These are phyloP conservation scores for Plectrocnemia conspersa DNA, from an alignment of 1,140 invertebrate genomes.

Conservation along the genomic window DNA sequence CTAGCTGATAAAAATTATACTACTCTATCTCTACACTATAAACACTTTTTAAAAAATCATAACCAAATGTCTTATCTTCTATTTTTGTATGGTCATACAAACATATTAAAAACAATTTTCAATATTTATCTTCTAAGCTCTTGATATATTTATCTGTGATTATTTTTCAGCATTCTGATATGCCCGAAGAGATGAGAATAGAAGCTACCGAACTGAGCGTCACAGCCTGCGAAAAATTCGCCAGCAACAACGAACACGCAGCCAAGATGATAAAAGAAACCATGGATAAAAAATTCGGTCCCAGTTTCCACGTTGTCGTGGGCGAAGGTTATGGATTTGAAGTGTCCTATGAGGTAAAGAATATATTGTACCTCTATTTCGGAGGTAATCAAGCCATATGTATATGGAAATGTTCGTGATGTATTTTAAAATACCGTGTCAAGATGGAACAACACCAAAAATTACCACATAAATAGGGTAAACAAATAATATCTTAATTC, in stretches of 20 bases:
- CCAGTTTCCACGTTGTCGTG: conserved; percentile 87
- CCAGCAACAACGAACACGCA: conserved; percentile 66
- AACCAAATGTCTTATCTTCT: neutral
- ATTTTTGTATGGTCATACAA: conserved; percentile 8
- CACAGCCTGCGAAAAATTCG: conserved; percentile 86
- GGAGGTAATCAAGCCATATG: conserved; percentile 84
- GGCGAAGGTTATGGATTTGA: conserved; percentile 93
- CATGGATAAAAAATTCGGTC: conserved; percentile 92
- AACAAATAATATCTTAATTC: too few species aligned
- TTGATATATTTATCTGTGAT: conserved; percentile 9
- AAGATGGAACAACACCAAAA: too few species aligned
- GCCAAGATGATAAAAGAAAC: conserved; percentile 88
- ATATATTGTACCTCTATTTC: conserved; percentile 88
- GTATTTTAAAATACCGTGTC: neutral
- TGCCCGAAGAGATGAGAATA: conserved; percentile 84
- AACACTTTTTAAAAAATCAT: neutral
- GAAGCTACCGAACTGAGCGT: conserved; percentile 87
- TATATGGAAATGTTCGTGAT: conserved; percentile 82
- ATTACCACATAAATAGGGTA: too few species aligned
- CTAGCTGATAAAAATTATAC: neutral
- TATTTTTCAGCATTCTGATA: conserved; percentile 70
- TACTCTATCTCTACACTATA: too few species aligned
- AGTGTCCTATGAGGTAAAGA: conserved; percentile 84
- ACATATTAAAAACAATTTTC: neutral
- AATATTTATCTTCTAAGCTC: conserved; percentile 5